These are phyloP conservation scores for Danio albolineatus DNA, from an alignment of 2,797 vertebrate genomes.

Conservation along the genomic window DNA sequence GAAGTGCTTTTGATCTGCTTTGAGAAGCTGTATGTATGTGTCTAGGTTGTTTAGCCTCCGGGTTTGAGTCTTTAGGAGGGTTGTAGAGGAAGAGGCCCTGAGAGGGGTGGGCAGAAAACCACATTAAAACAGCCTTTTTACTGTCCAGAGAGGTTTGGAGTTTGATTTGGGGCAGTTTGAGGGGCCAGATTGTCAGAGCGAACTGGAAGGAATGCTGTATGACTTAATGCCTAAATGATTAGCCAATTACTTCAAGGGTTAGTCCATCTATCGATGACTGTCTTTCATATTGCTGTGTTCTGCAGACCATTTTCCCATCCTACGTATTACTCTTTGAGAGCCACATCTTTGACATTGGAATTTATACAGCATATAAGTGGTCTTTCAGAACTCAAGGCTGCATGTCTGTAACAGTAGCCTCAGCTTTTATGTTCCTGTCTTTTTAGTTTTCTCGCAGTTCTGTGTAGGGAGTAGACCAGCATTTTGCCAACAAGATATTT, in stretches of 20 bases:
- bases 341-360: background rate
- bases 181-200: conserved; percentile 18
- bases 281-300: background rate
- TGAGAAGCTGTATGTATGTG: conserved; percentile 36
- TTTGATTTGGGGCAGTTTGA: conserved; percentile 14
- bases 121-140: conserved; percentile 38
- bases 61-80: conserved; percentile 64
- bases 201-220: conserved; percentile 32
- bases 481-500: conserved; percentile 27
- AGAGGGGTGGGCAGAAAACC: conserved; percentile 56
- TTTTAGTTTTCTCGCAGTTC: background rate
- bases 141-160: conserved; percentile 19
- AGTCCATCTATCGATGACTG: background rate
- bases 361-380: background rate
- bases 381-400: conserved; percentile 14
- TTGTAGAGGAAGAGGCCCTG: conserved; percentile 74
- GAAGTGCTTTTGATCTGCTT: conserved; percentile 5
- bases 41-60: conserved; percentile 56
- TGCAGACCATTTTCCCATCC: background rate
- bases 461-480: background rate
- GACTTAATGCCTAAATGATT: conserved; percentile 7
- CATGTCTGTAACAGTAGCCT: background rate
- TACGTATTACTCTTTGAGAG: background rate
- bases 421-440: background rate
- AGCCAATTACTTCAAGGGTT: background rate